Base-by-base conservation (phyloP, 2,888 invertebrate species). In the Diplazon laetatorius region DNA sequence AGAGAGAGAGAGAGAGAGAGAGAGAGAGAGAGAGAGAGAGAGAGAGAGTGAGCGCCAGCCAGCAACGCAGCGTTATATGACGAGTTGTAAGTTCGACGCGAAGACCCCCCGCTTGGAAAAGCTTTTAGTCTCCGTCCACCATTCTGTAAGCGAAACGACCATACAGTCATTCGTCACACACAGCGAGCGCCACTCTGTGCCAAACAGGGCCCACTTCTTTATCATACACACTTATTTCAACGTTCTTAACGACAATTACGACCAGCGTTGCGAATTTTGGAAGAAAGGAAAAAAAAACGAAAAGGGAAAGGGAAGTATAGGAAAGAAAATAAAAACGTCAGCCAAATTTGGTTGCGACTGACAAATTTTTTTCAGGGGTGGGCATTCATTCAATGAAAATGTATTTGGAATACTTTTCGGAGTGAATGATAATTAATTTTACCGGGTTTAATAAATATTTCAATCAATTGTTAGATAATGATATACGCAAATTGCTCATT, bases 21-120 rank as follows among this genome's bases (percentile, higher is more conserved):
- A 80, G 75, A 8, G 39, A 44, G 60, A 55, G 65, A 46, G 74
- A 80, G 81, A 72, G 68, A 65, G 22, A 55, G 35, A 55, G 46
- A 60, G 78, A 78, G 68, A 78, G 80, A 80, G 75, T n/a, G n/a
- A n/a, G n/a, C n/a, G n/a, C n/a, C n/a, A 78, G 71, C 57, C 73
- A 71, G 71, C 81, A 63, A 39, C 44, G 60, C 66, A n/a, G 76
- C 73, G 18, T 69, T 57, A 71, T 76, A 30, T 59, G 70, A n/a
- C n/a, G n/a, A n/a, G 35, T 35, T 22, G 55, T 44, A 35, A 39
- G 65, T 65, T 50, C 59, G 75, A 78, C 83, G 76, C n/a, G n/a
- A n/a, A n/a, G 82, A 81, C 81, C 84, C 80, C 89, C 88, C 82
- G 87, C 86, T 78, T 87, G 82, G 84, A 85, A 84, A 86, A 86